Evolutionary conservation across 2,113 vertebrate species (phyloP).

Genomic region (western clawed frog (Xenopus tropicalis)): UCB_Xtro_10.0 CM004452.2:14446501-14447000

Average conservation of each 20-base stretch:
- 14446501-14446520: slow-evolving; percentile 21
- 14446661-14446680: slow-evolving; percentile 41
- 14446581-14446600: slow-evolving; percentile 35
- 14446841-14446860: slow-evolving; percentile 37
- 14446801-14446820: slow-evolving; percentile 40
- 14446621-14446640: slow-evolving; percentile 23
- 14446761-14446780: slow-evolving; percentile 44
- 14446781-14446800: slow-evolving; percentile 40
- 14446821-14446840: slow-evolving; percentile 45
- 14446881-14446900: slow-evolving; percentile 45
- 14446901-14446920: slow-evolving; percentile 29
- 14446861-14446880: slow-evolving; percentile 43
- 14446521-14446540: slow-evolving; percentile 39
- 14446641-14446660: slow-evolving; percentile 35
- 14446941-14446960: slow-evolving; percentile 30
- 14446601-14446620: slow-evolving; percentile 1
- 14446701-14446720: slow-evolving; percentile 33
- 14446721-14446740: slow-evolving; percentile 44
- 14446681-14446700: slow-evolving; percentile 42
- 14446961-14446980: slow-evolving; percentile 36
- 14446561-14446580: slow-evolving; percentile 38
- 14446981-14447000: slow-evolving; percentile 35
- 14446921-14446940: background rate
- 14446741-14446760: slow-evolving; percentile 45
- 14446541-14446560: slow-evolving; percentile 41